A percentile compares a stretch with the other conserved stretches of the same genome.
These are phyloP conservation scores for Acridotheres tristis DNA, from an alignment of 2,797 vertebrate species.

Conservation along the genomic window DNA sequence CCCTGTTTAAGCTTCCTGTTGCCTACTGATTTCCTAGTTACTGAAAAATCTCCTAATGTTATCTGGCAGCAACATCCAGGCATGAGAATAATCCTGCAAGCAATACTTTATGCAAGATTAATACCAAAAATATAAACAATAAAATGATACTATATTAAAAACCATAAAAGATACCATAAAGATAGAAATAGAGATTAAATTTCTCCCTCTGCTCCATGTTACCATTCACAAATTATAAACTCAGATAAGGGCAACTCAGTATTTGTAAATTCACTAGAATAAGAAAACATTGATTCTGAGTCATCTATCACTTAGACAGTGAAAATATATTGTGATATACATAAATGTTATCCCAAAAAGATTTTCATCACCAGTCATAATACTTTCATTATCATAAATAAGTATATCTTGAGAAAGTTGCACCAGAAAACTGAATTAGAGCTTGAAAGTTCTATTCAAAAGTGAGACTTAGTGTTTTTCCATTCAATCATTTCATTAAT, in stretches of 20 bases:
- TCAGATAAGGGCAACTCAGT: not conserved
- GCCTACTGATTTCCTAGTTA: not conserved
- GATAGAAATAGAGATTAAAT: not conserved
- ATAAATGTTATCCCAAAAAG: not conserved
- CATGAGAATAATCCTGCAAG: not conserved
- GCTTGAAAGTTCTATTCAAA: not conserved
- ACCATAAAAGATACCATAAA: not conserved
- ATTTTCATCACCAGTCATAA: not conserved
- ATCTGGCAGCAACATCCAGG: not conserved
- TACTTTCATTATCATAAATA: not conserved
- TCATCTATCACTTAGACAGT: not conserved
- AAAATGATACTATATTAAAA: slow-evolving; percentile 19
- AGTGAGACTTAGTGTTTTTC: not conserved
- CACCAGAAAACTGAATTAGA: not conserved
- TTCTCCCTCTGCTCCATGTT: not conserved
- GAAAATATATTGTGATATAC: not conserved
- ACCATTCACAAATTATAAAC: not conserved
- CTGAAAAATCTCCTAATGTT: not conserved
- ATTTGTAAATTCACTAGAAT: not conserved
- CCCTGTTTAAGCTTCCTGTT: not conserved
- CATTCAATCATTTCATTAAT: not conserved
- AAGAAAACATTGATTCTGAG: not conserved
- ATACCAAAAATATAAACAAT: not conserved
- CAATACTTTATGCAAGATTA: not conserved
- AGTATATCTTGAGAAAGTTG: not conserved